Percentiles rank a stretch among this genome's conserved stretches.
Evolutionary conservation across 2,888 invertebrate species (phyloP).

Genomic region (Caenorhabditis imperialis): DNA sequence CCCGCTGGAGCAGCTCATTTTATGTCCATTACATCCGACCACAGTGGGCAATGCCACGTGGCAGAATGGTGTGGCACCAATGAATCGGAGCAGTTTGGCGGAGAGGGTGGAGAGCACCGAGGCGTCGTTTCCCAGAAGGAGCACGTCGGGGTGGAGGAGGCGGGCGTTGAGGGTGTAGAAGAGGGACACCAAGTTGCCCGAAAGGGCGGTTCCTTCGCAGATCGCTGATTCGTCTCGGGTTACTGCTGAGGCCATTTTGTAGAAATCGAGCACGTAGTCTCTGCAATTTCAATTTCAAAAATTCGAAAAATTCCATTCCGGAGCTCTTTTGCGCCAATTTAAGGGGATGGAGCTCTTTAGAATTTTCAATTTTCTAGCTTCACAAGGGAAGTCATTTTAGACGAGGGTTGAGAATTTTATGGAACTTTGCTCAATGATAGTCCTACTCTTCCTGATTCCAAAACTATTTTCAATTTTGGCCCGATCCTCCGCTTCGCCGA

Average conservation of each 20-base stretch:
- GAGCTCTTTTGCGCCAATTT: too few species aligned
- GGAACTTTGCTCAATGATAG: too few species aligned
- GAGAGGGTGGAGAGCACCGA: conserved; percentile 40
- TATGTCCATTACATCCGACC: conserved; percentile 67
- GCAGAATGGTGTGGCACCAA: conserved; percentile 55
- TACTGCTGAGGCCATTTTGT: conserved; percentile 75
- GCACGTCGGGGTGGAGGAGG: conserved; percentile 48
- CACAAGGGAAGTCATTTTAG: too few species aligned
- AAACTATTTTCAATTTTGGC: too few species aligned
- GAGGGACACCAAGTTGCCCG: conserved; percentile 63
- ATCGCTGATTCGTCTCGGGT: conserved; percentile 72
- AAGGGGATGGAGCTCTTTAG: too few species aligned
- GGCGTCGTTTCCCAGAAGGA: conserved; percentile 59
- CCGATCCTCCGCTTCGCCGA: too few species aligned
- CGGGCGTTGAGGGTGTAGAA: conserved; percentile 63
- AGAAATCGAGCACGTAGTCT: conserved; percentile 75
- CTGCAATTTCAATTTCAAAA: conserved; percentile 53
- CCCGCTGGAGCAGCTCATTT: conserved; percentile 63
- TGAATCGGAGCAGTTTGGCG: conserved; percentile 55
- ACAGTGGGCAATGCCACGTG: conserved; percentile 58
- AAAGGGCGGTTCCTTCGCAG: conserved; percentile 62
- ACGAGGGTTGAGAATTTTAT: too few species aligned
- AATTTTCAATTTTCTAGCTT: too few species aligned
- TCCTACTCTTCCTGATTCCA: too few species aligned
- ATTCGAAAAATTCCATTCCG: background rate